These are phyloP conservation scores for Uloborus plumipes DNA, from an alignment of 2,888 invertebrate species.

Conservation along the genomic window DNA sequence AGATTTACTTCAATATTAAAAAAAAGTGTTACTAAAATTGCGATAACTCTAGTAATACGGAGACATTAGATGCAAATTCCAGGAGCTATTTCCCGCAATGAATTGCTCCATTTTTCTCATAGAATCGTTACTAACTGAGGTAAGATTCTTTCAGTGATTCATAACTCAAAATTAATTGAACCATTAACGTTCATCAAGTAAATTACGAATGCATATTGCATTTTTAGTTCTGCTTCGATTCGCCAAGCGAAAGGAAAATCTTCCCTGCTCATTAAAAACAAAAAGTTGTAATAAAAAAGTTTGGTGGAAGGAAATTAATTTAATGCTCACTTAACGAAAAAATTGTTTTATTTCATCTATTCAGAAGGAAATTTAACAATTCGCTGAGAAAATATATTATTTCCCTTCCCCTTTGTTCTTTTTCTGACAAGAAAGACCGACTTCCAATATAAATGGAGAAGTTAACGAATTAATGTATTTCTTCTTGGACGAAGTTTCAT, in stretches of 20 bases:
- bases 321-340: conserved; percentile 6
- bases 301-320: conserved; percentile 4
- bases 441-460: conserved; percentile 27
- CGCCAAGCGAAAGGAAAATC: neutral
- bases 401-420: conserved; percentile 4
- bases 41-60: too few relatives aligned
- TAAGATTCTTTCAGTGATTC: neutral
- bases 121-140: too few relatives aligned
- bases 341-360: neutral
- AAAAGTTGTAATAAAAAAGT: neutral
- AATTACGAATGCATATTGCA: too few relatives aligned
- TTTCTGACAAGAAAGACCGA: neutral
- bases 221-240: too few relatives aligned
- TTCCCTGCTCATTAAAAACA: neutral
- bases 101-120: too few relatives aligned
- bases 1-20: too few relatives aligned
- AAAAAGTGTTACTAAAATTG: too few relatives aligned
- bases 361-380: neutral
- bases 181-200: neutral
- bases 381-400: too few relatives aligned
- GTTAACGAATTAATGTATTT: conserved; percentile 33
- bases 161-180: conserved; percentile 1
- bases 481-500: conserved; percentile 15
- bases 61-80: too few relatives aligned
- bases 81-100: too few relatives aligned